A percentile compares a stretch with the other conserved stretches of the same genome.
Evolutionary conservation across 2,113 vertebrate genomes (phyloP).

Genomic region (Psephotus haematonotus): DNA sequence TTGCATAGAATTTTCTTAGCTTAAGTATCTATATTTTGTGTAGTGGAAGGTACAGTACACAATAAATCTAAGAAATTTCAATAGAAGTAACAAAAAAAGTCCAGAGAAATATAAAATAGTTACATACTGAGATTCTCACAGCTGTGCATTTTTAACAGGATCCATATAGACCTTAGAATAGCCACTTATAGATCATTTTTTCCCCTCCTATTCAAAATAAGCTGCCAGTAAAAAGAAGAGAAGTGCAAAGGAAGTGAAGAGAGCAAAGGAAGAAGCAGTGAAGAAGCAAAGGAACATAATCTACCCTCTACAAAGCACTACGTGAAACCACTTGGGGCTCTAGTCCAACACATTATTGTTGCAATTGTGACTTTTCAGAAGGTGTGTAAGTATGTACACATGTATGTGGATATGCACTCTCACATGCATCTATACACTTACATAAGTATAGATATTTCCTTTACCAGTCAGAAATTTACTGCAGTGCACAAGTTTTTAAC

Average conservation of each 20-base stretch:
- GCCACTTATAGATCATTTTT: not conserved
- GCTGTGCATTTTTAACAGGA: not conserved
- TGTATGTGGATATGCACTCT: not conserved
- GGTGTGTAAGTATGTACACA: not conserved
- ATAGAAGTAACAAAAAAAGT: not conserved
- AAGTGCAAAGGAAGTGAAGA: not conserved
- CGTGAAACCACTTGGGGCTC: not conserved
- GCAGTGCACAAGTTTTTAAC: not conserved
- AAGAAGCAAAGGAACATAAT: not conserved
- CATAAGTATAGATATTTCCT: not conserved
- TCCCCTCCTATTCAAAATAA: not conserved
- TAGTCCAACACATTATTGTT: not conserved
- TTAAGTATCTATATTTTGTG: not conserved
- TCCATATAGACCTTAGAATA: not conserved
- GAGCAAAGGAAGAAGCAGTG: not conserved
- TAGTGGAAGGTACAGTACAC: not conserved
- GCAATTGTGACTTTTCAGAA: not conserved
- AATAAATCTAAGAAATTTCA: not conserved
- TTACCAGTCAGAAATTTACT: not conserved
- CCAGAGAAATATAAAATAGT: not conserved
- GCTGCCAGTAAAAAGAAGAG: not conserved
- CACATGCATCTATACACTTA: not conserved
- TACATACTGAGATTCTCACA: not conserved
- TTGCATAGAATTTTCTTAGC: not conserved
- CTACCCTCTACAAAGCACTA: not conserved